These are phyloP conservation scores for Oppia nitens DNA, from an alignment of 1,140 invertebrate genomes.

Conservation along the genomic window DNA sequence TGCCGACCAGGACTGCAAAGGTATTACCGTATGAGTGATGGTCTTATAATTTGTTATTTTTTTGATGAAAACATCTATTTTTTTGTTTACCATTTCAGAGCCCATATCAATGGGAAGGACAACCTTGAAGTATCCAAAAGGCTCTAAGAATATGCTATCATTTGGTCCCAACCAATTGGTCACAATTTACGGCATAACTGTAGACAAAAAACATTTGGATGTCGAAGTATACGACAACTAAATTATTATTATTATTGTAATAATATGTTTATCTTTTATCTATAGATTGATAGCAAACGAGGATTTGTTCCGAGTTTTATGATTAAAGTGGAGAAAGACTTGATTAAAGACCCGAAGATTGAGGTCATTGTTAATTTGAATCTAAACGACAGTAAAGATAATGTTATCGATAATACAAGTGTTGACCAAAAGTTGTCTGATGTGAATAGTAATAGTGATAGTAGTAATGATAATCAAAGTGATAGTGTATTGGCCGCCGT, in stretches of 20 bases:
- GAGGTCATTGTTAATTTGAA: neutral
- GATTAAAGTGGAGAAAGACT: neutral
- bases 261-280: neutral
- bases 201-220: neutral
- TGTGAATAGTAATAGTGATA: neutral
- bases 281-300: neutral
- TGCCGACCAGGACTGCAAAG: neutral
- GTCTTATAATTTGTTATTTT: neutral
- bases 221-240: neutral
- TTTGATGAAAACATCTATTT: no score
- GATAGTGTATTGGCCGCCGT: neutral
- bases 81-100: neutral
- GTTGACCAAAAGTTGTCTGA: neutral
- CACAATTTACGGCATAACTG: neutral
- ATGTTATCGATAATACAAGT: neutral
- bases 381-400: neutral
- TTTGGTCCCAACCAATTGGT: neutral
- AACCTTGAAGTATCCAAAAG: neutral
- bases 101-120: neutral
- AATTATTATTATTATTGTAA: neutral
- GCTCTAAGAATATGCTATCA: neutral
- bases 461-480: neutral
- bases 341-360: neutral
- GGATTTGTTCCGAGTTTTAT: neutral
- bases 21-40: neutral